These are phyloP conservation scores for Pseudoips prasinana DNA, from an alignment of 2,888 invertebrate genomes.

Conservation along the genomic window DNA sequence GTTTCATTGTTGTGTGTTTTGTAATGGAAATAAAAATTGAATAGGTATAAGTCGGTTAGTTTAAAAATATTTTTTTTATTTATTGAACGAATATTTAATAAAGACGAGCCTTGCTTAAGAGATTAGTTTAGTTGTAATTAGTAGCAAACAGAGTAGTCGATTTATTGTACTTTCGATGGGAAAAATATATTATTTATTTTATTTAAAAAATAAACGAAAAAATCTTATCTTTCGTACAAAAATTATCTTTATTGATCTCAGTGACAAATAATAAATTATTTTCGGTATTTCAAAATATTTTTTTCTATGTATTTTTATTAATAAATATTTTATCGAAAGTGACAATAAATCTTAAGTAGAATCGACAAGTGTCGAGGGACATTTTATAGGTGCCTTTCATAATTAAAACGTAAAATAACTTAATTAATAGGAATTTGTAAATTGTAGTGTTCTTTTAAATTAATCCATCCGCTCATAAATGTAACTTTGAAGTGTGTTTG, in stretches of 20 bases:
- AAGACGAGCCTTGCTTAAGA: conserved; percentile 81
- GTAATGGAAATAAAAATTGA: conserved; percentile 58
- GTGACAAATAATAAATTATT: conserved; percentile 15
- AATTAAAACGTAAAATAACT: conserved; percentile 60
- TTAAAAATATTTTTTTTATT: conserved; percentile 59
- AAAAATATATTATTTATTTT: conserved; percentile 22
- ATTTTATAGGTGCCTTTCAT: conserved; percentile 80
- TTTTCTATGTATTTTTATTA: conserved; percentile 21
- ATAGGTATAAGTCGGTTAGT: conserved; percentile 68
- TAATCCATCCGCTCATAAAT: conserved; percentile 71
- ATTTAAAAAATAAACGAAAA: conserved; percentile 19
- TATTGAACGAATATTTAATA: conserved; percentile 76
- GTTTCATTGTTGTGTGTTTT: conserved; percentile 80
- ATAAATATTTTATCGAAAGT: conserved; percentile 48
- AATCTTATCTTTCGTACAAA: conserved; percentile 24
- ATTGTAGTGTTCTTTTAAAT: conserved; percentile 69
- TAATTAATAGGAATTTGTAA: conserved; percentile 62
- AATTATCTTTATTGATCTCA: conserved; percentile 34
- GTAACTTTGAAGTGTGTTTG: conserved; percentile 38
- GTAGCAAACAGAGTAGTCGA: conserved; percentile 52
- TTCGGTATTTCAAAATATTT: conserved; percentile 20
- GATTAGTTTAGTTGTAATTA: conserved; percentile 74
- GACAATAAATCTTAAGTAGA: conserved; percentile 58
- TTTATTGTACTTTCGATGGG: conserved; percentile 45
- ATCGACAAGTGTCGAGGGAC: conserved; percentile 64